A percentile compares a stretch with the other conserved stretches of the same genome.
These are phyloP conservation scores for Eudasyphora cyanicolor DNA, from an alignment of 2,888 invertebrate species.

Conservation along the genomic window DNA sequence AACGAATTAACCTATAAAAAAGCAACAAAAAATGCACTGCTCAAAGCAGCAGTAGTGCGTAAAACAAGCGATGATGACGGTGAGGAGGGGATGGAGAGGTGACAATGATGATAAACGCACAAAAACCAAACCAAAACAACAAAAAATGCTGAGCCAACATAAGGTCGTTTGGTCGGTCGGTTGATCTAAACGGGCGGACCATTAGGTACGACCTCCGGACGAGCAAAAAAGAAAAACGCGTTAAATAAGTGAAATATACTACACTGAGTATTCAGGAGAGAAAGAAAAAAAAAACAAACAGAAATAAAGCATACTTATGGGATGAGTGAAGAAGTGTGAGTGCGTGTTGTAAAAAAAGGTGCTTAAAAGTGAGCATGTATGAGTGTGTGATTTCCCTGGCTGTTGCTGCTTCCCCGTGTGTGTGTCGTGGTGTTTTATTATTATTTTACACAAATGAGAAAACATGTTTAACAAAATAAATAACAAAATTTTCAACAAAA, in stretches of 20 bases:
- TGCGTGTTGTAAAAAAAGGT: conserved; percentile 14
- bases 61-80: conserved; percentile 67
- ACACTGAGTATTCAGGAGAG: conserved; percentile 15
- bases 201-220: conserved; percentile 49
- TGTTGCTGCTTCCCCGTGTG: neutral
- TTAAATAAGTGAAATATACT: conserved; percentile 4
- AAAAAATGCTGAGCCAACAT: conserved; percentile 33
- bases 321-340: neutral
- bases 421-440: conserved; percentile 35
- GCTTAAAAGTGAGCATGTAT: conserved; percentile 12
- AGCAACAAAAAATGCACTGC: conserved; percentile 63
- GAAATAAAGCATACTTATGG: conserved; percentile 5
- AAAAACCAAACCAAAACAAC: conserved; percentile 10
- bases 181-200: conserved; percentile 61
- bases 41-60: conserved; percentile 66
- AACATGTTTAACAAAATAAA: conserved; percentile 64
- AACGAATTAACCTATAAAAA: conserved; percentile 78
- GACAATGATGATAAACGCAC: conserved; percentile 22
- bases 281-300: conserved; percentile 34
- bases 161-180: no score
- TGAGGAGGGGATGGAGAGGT: conserved; percentile 7
- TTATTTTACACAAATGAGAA: conserved; percentile 56
- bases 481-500: conserved; percentile 56
- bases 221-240: neutral
- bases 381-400: neutral